phyloP scores from a whole-genome alignment of 2,888 invertebrate species.

The Sisyra nigra region DNA sequence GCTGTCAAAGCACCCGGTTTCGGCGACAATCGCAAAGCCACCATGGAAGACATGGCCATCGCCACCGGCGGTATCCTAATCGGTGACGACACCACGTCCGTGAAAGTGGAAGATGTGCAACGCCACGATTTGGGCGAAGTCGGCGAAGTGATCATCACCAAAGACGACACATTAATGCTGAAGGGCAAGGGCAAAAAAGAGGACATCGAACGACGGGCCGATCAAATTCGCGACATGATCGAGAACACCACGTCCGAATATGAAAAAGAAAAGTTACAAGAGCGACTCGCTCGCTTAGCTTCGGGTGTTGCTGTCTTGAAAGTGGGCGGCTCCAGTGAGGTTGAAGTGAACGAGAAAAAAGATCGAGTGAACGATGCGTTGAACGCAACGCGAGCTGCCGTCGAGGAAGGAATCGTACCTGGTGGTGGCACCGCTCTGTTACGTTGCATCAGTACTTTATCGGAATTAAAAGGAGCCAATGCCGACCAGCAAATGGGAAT shows the following conservation, averaged over 20 bases:
- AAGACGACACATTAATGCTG: constrained; percentile 31
- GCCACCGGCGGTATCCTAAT: constrained; percentile 30
- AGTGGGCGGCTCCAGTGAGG: constrained; percentile 32
- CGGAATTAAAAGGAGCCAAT: constrained; percentile 22
- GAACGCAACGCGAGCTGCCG: constrained; percentile 31
- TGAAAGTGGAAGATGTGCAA: constrained; percentile 29
- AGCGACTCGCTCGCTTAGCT: constrained; percentile 29
- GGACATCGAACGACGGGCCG: constrained; percentile 26
- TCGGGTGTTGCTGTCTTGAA: constrained; percentile 32
- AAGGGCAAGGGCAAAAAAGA: constrained; percentile 27
- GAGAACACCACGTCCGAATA: constrained; percentile 29
- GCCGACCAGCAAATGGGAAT: constrained; percentile 29
- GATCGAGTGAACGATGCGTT: constrained; percentile 32
- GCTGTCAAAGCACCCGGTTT: constrained; percentile 34
- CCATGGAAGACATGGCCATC: constrained; percentile 30
- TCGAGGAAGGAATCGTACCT: constrained; percentile 33
- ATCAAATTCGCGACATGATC: constrained; percentile 28
- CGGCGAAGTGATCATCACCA: constrained; percentile 29
- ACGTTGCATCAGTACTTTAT: constrained; percentile 24
- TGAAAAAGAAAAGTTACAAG: constrained; percentile 32
- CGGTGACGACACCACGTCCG: constrained; percentile 28
- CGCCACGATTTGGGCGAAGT: constrained; percentile 28
- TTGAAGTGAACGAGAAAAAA: constrained; percentile 33
- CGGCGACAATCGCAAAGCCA: constrained; percentile 31
- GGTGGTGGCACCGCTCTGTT: constrained; percentile 32